Evolutionary conservation across 2,888 invertebrate species (phyloP).

Genomic region (Drosophila antonietae): DNA sequence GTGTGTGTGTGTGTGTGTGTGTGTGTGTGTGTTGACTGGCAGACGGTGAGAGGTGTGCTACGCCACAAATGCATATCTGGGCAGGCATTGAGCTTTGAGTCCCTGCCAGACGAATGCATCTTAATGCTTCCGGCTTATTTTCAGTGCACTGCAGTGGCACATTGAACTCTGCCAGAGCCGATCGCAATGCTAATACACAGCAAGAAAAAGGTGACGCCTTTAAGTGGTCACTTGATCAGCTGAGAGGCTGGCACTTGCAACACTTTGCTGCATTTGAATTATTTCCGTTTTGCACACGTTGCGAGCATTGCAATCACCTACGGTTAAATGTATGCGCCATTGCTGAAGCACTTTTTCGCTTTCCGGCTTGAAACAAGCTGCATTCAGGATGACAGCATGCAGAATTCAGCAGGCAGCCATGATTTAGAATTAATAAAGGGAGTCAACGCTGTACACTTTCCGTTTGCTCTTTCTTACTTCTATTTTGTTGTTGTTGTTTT

Average conservation of each 20-base stretch:
- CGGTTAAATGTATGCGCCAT: slow-evolving; percentile 31
- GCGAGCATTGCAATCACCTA: slow-evolving; percentile 19
- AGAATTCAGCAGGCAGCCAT: slow-evolving; percentile 33
- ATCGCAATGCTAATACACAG: slow-evolving; percentile 44
- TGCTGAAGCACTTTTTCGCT: slow-evolving; percentile 28
- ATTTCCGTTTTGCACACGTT: slow-evolving; percentile 54
- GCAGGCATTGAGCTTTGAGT: slow-evolving; percentile 30
- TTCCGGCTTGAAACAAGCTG: slow-evolving; percentile 39
- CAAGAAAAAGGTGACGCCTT: slow-evolving; percentile 46
- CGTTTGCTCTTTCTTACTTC: slow-evolving; percentile 11
- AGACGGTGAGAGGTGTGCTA: neutral
- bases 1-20: slow-evolving; percentile 2
- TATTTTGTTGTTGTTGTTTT: neutral
- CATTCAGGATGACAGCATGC: slow-evolving; percentile 24
- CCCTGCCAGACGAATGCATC: slow-evolving; percentile 18
- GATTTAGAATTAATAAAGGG: slow-evolving; percentile 76
- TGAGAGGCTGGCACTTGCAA: slow-evolving; percentile 29
- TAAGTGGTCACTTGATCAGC: slow-evolving; percentile 63
- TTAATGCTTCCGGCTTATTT: slow-evolving; percentile 40
- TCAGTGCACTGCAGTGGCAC: slow-evolving; percentile 38
- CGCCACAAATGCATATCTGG: slow-evolving; percentile 34
- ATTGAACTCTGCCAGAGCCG: slow-evolving; percentile 33
- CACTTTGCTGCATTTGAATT: slow-evolving; percentile 56
- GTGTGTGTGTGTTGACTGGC: neutral
- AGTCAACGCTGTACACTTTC: slow-evolving; percentile 37